Base-by-base conservation (phyloP, 2,113 vertebrate genomes). In the Vidua macroura region DNA sequence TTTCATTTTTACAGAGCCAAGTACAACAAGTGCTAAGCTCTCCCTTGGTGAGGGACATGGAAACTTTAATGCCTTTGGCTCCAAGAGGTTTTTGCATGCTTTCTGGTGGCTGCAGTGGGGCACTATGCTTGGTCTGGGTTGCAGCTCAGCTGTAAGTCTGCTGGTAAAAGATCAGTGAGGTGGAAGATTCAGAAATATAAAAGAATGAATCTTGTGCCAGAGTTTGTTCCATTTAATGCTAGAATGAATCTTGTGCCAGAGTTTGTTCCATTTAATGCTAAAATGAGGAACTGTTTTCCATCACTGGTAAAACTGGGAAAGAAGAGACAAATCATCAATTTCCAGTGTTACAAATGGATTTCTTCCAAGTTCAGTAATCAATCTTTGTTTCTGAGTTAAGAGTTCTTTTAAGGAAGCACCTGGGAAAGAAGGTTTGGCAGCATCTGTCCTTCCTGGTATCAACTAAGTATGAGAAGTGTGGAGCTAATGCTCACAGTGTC, bases 41-140 rank as follows among this genome's bases (percentile, higher is more conserved):
- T 27, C 37, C 14, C 43, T 77, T 1, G 0, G 27, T 58, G 52
- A 79, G 46, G 37, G 13, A 11, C 0, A 13, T 1, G 10, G 28
- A n/a, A 55, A 69, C 35, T 46, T 53, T 4, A 58, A 43, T 30
- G 79, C 72, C 80, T 76, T 19, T 17, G 33, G 44, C 58, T 73
- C 27, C 6, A 48, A 39, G 15, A 48, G 4, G 28, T 37, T 33
- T 74, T 30, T n/a, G 15, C 4, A 2, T 11, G 24, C 31, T 49
- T 86, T 66, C 46, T 49, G 24, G 73, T 41, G 35, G 27, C 64
- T 69, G 35, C 27, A 64, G 13, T 1, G 0, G 7, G 30, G 49
- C 46, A 33, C 35, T 23, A 0, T 51, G 28, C 35, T 63, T 43
- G 52, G 48, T 41, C 60, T 41, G 56, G 13, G 22, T 41, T 67